phyloP scores from a whole-genome alignment of 2,888 invertebrate genomes.

The Ennomos erosarius region DNA sequence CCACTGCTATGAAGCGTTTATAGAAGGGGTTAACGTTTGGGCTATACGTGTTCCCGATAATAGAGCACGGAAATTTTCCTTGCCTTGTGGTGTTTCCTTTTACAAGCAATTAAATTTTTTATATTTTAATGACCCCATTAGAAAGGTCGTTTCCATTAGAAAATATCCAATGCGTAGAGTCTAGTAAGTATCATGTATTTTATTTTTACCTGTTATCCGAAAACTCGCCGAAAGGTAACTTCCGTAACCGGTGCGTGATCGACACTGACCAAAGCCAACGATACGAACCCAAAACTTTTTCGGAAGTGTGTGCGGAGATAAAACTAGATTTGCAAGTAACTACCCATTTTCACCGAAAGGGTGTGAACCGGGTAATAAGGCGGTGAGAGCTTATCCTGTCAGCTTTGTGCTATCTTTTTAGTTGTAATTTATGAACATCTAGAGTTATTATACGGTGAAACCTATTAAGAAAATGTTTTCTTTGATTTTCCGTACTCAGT shows the following conservation, averaged over 20 bases:
- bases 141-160: too few relatives aligned
- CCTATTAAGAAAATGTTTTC: too few relatives aligned
- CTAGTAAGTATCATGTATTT: neutral
- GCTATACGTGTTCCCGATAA: too few relatives aligned
- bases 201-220: neutral
- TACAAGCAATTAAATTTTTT: too few relatives aligned
- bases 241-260: too few relatives aligned
- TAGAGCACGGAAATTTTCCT: too few relatives aligned
- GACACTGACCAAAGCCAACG: neutral
- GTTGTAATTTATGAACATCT: neutral
- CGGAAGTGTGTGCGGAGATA: slow-evolving; percentile 23
- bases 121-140: too few relatives aligned
- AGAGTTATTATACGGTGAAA: too few relatives aligned
- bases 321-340: slow-evolving; percentile 28
- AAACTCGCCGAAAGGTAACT: neutral
- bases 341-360: slow-evolving; percentile 29
- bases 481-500: too few relatives aligned
- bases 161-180: neutral
- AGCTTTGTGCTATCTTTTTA: slow-evolving; percentile 1
- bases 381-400: slow-evolving; percentile 5
- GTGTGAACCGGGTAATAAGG: slow-evolving; percentile 13
- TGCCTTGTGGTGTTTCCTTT: too few relatives aligned
- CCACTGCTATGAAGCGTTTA: too few relatives aligned
- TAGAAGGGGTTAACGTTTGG: too few relatives aligned
- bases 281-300: slow-evolving; percentile 7